These are phyloP conservation scores for Tor tambroides DNA, from an alignment of 2,113 vertebrate species.

Conservation along the genomic window DNA sequence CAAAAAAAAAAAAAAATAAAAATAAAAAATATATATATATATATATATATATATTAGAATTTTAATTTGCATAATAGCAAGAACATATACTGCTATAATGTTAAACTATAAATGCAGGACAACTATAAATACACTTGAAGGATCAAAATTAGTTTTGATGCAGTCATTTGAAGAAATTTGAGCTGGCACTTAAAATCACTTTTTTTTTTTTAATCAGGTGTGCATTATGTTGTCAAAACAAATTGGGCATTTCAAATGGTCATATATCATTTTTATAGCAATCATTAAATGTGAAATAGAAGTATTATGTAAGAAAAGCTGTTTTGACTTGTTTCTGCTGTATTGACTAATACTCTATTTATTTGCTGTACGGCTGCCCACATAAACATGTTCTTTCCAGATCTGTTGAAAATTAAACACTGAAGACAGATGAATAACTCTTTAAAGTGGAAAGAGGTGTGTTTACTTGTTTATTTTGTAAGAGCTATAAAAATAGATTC, in stretches of 20 bases:
- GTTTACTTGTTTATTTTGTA: not conserved
- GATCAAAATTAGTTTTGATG: too few relatives aligned
- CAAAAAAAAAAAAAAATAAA: too few relatives aligned
- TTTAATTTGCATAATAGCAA: too few relatives aligned
- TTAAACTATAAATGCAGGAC: too few relatives aligned
- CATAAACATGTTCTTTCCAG: not conserved
- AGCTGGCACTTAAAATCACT: too few relatives aligned
- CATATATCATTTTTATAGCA: not conserved
- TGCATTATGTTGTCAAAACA: not conserved
- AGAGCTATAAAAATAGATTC: not conserved
- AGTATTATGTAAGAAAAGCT: not conserved
- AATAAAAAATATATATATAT: too few relatives aligned
- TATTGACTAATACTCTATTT: not conserved
- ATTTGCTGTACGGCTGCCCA: slow-evolving; percentile 16
- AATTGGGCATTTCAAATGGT: not conserved
- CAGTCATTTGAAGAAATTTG: too few relatives aligned
- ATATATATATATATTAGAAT: too few relatives aligned
- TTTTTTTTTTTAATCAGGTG: not conserved
- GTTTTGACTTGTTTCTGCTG: not conserved
- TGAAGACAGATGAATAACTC: not conserved
- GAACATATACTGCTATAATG: too few relatives aligned
- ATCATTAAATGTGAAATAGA: not conserved
- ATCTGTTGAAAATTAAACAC: not conserved
- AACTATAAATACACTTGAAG: too few relatives aligned
- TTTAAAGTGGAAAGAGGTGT: not conserved